phyloP scores from a whole-genome alignment of 2,888 invertebrate genomes.

The Calameuta pallipes region DNA sequence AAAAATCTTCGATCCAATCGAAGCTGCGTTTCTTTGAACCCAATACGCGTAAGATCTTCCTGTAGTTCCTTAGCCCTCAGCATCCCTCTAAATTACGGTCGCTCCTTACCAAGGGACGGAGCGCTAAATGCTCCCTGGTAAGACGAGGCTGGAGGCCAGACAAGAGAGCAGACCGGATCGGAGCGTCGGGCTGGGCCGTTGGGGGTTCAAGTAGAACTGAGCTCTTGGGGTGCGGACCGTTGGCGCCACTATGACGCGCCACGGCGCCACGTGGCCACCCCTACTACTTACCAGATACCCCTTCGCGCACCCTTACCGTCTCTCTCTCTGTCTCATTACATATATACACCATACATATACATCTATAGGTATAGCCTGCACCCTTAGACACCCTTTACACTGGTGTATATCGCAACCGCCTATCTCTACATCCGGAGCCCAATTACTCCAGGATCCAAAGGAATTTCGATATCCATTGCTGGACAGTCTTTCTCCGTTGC shows the following conservation, averaged over 20 bases:
- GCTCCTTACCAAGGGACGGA: slow-evolving; percentile 3
- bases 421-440: slow-evolving; percentile 32
- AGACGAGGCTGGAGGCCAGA: slow-evolving; percentile 12
- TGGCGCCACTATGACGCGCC: slow-evolving; percentile 65
- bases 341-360: background rate
- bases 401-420: background rate
- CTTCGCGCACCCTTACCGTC: slow-evolving; percentile 16
- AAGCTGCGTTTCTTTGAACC: background rate
- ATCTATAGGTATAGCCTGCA: background rate
- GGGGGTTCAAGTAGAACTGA: slow-evolving; percentile 52
- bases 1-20: background rate
- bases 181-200: slow-evolving; percentile 42
- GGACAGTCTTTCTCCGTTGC: too few species aligned
- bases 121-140: slow-evolving; percentile 11
- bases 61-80: background rate
- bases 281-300: slow-evolving; percentile 31
- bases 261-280: slow-evolving; percentile 64
- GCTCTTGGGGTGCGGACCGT: slow-evolving; percentile 50
- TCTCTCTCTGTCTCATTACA: slow-evolving; percentile 15
- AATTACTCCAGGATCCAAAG: slow-evolving; percentile 29
- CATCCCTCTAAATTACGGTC: slow-evolving; percentile 5
- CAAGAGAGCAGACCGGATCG: slow-evolving; percentile 13
- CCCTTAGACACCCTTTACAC: background rate
- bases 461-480: too few species aligned
- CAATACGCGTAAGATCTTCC: background rate